These are phyloP conservation scores for Orthonychiurus folsomi DNA, from an alignment of 2,888 invertebrate species.

Conservation along the genomic window DNA sequence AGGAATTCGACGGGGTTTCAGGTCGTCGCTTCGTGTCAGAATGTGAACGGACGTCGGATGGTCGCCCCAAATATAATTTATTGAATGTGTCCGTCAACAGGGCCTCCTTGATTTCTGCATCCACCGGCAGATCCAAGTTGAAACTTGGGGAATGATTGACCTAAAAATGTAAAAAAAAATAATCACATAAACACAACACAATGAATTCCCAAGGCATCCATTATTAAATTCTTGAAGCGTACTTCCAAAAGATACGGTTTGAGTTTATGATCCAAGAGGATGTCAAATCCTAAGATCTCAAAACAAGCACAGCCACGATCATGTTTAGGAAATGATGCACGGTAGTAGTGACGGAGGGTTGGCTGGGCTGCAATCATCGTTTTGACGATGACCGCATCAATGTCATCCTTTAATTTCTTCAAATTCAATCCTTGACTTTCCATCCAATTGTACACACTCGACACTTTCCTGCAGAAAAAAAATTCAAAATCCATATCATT, in stretches of 20 bases:
- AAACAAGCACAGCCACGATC: slow-evolving; percentile 78
- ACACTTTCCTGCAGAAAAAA: slow-evolving; percentile 53
- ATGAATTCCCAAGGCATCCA: not conserved
- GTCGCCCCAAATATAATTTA: slow-evolving; percentile 61
- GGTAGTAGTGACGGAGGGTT: slow-evolving; percentile 75
- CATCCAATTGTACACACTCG: slow-evolving; percentile 70
- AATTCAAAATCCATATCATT: too few species aligned
- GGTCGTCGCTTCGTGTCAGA: not conserved
- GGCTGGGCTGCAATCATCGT: slow-evolving; percentile 81
- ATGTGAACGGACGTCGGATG: not conserved
- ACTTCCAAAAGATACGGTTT: slow-evolving; percentile 81
- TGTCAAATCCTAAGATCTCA: slow-evolving; percentile 83
- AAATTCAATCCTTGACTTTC: slow-evolving; percentile 61
- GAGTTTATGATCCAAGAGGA: slow-evolving; percentile 71
- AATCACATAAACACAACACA: not conserved
- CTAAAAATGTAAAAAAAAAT: slow-evolving; percentile 44
- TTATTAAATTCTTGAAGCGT: slow-evolving; percentile 25
- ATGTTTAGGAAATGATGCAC: slow-evolving; percentile 77
- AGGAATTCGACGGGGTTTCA: not conserved
- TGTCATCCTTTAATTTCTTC: slow-evolving; percentile 65
- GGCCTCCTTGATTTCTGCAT: slow-evolving; percentile 74
- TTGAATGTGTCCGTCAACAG: slow-evolving; percentile 66
- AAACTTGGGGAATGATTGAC: slow-evolving; percentile 91
- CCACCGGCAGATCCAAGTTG: slow-evolving; percentile 75
- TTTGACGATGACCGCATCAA: slow-evolving; percentile 86